A percentile compares a stretch with the other conserved stretches of the same genome.
Evolutionary conservation across 92 coral and sea anemone species (phyloP).

Genomic region (Ricordea florida): DNA sequence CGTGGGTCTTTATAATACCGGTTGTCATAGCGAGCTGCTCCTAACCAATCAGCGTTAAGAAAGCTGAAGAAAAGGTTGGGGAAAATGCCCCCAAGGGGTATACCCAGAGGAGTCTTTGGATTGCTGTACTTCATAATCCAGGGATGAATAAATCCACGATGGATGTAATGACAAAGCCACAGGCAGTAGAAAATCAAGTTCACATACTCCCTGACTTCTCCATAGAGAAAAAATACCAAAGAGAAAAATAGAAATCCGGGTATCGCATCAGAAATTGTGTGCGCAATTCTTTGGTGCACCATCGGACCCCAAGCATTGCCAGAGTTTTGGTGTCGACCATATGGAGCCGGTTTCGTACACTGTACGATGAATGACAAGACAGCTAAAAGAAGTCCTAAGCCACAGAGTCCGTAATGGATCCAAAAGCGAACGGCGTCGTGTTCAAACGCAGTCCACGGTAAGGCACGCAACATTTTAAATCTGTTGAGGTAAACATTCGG

Average conservation of each 20-base stretch:
- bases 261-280: constrained; percentile 62
- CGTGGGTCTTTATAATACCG: constrained; percentile 61
- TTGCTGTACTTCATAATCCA: constrained; percentile 69
- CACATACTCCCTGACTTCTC: constrained; percentile 26
- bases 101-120: constrained; percentile 55
- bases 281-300: constrained; percentile 60
- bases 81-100: constrained; percentile 47
- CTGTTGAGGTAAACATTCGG: neutral
- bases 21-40: constrained; percentile 27
- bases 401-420: constrained; percentile 66
- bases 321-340: constrained; percentile 52
- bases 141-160: constrained; percentile 68
- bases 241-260: constrained; percentile 53
- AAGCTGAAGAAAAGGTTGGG: constrained; percentile 58
- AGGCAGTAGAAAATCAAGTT: constrained; percentile 40
- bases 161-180: constrained; percentile 71
- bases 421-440: constrained; percentile 46
- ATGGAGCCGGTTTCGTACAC: constrained; percentile 60
- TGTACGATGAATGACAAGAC: constrained; percentile 37
- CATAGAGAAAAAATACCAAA: constrained; percentile 61
- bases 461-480: constrained; percentile 15
- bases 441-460: constrained; percentile 64
- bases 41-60: constrained; percentile 66
- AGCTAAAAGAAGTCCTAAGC: constrained; percentile 55
- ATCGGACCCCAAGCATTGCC: constrained; percentile 38